Evolutionary conservation across 2,113 vertebrate species (phyloP).

Genomic region (Fregata magnificens): DNA sequence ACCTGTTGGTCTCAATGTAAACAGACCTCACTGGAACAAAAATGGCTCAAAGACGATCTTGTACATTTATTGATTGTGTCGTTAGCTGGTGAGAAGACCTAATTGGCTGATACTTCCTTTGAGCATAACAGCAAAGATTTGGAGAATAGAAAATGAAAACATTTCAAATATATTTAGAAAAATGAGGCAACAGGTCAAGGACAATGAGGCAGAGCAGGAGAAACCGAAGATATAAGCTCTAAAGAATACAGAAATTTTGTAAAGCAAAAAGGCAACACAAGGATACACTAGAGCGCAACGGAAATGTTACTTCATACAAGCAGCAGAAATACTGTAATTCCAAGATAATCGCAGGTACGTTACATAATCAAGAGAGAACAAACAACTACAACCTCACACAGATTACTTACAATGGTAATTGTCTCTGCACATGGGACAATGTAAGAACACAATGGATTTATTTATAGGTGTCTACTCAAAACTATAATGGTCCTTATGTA

Average conservation of each 20-base stretch:
- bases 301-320: neutral
- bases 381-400: neutral
- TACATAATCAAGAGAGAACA: neutral
- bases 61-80: neutral
- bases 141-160: neutral
- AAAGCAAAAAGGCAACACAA: neutral
- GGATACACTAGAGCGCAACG: neutral
- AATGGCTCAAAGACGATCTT: neutral
- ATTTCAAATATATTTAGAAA: neutral
- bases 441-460: neutral
- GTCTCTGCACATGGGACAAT: neutral
- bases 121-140: neutral
- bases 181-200: neutral
- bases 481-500: neutral
- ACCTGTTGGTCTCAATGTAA: neutral
- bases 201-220: neutral
- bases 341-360: neutral
- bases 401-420: neutral
- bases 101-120: neutral
- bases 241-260: neutral
- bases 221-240: neutral
- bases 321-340: neutral
- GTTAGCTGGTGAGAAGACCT: neutral
- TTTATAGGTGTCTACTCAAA: neutral
- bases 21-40: neutral